Base-by-base conservation (phyloP, 2,797 vertebrate genomes). In the Enteromius viviparus region DNA sequence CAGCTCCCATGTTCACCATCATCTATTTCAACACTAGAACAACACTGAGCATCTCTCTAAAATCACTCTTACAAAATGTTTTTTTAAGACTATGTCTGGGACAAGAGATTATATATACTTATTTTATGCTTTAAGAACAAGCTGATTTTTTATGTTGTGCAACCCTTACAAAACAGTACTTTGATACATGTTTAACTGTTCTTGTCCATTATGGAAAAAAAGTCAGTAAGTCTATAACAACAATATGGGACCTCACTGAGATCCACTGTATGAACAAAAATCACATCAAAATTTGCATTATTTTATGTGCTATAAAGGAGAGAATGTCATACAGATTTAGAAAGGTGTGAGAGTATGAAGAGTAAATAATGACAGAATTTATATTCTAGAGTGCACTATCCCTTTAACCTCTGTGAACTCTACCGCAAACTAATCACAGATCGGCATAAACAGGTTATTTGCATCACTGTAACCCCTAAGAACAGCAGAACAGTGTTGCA, bases 401-500 rank as follows among this genome's bases (percentile, higher is more conserved):
- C 17, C 1, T 64, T 29, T 29, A 77, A 77, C 40, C 37, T 77
- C 23, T 64, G 40, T 77, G n/a, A 75, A 75, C 15, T 34, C 12
- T 37, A 49, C 11, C 11, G 71, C 49, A 42, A 70, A 62, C 37
- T 29, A 15, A 64, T 78, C n/a, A 23, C 49, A 60, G 64, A 74
- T 81, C 49, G 75, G 74, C n/a, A 55, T 47, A 42, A 34, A 42
- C 7, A 47, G 65, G 64, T 68, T 83, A 88, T 80, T 85, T 58
- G 72, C 66, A 76, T 66, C 17, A 70, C 80, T 87, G 82, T 93
- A 77, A 77, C 29, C 19, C 82, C 66, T 83, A 88, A 89, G 89
- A 86, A 85, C 84, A 87, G 85, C 83, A 71, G 55, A 76, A 72
- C 60, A 53, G 32, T 11, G 23, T 76, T 10, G 58, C 34, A 82